These are phyloP conservation scores for Leptopilina syphax DNA, from an alignment of 2,888 invertebrate species.

Conservation along the genomic window DNA sequence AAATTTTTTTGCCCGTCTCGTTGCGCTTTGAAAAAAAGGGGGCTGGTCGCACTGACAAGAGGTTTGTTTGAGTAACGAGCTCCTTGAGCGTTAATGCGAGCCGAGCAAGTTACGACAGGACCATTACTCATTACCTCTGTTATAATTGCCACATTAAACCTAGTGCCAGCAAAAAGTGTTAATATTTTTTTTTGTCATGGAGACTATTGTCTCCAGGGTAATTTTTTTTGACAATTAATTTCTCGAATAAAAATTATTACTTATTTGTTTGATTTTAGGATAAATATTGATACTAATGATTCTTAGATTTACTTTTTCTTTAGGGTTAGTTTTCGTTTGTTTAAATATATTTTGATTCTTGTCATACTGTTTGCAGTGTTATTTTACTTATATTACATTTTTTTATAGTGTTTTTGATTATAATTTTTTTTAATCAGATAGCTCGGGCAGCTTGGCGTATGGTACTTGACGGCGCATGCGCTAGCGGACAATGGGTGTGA, in stretches of 20 bases:
- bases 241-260: conserved; percentile 1
- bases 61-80: conserved; percentile 40
- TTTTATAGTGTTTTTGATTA: too few relatives aligned
- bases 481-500: too few relatives aligned
- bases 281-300: too few relatives aligned
- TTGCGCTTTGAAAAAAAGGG: neutral
- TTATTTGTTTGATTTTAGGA: conserved; percentile 8
- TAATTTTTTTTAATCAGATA: too few relatives aligned
- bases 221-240: neutral
- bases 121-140: conserved; percentile 40
- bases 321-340: too few relatives aligned
- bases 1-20: conserved; percentile 18
- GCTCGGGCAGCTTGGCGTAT: too few relatives aligned
- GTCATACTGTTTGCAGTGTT: too few relatives aligned
- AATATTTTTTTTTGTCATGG: neutral
- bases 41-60: conserved; percentile 21
- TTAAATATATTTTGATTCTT: too few relatives aligned
- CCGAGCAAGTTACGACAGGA: conserved; percentile 31
- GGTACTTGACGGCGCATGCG: too few relatives aligned
- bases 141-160: conserved; percentile 40
- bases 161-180: conserved; percentile 29
- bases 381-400: too few relatives aligned
- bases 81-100: conserved; percentile 37
- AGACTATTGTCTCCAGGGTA: neutral
- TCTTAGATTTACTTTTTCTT: too few relatives aligned